These are phyloP conservation scores for Oenanthe melanoleuca DNA, from an alignment of 2,113 vertebrate species.

Conservation along the genomic window DNA sequence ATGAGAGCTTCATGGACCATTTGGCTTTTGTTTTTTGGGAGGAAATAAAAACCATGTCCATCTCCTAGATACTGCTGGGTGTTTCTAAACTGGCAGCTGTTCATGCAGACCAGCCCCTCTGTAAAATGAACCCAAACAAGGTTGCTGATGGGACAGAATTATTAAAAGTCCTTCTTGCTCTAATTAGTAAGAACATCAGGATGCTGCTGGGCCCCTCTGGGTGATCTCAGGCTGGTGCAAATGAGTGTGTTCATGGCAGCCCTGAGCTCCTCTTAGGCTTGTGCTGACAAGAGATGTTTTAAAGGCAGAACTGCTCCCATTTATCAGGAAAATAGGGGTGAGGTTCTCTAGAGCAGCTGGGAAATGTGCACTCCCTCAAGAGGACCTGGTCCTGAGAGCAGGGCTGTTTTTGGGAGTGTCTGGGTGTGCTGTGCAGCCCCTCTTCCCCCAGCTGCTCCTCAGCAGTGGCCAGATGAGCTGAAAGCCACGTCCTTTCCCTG, in stretches of 20 bases:
- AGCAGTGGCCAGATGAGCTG: neutral
- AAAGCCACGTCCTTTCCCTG: accelerated
- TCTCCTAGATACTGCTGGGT: neutral
- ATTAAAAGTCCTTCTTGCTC: too few relatives aligned
- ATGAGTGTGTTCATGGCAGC: neutral
- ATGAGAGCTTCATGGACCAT: neutral
- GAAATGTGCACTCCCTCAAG: neutral
- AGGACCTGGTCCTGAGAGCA: accelerated
- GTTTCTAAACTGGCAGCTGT: neutral
- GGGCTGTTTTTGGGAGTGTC: neutral
- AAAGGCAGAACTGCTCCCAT: neutral
- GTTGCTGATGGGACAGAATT: too few relatives aligned
- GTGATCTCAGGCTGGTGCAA: neutral
- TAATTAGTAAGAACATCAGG: neutral
- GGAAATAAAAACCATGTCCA: neutral
- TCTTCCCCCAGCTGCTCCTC: neutral
- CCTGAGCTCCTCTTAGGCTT: neutral
- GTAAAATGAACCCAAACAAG: neutral
- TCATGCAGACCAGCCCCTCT: neutral
- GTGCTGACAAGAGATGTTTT: neutral
- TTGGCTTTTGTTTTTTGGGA: neutral
- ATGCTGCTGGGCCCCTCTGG: neutral
- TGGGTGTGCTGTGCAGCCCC: neutral
- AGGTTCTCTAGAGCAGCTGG: neutral
- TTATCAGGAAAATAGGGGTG: neutral